These are phyloP conservation scores for Mythimna impura DNA, from an alignment of 2,888 invertebrate species.

Conservation along the genomic window DNA sequence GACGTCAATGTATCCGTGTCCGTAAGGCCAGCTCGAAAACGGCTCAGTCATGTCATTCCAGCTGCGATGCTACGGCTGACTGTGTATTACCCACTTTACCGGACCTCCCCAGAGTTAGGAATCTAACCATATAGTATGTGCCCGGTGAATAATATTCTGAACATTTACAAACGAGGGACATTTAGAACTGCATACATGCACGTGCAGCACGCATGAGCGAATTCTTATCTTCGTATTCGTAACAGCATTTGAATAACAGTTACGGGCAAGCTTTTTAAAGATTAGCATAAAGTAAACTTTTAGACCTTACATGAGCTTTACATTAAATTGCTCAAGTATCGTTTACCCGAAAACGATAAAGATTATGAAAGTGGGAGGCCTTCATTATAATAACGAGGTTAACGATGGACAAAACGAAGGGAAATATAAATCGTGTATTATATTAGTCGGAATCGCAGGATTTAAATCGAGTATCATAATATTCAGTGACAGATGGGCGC, in stretches of 20 bases:
- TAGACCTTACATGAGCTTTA: constrained; percentile 37
- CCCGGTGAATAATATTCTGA: constrained; percentile 48
- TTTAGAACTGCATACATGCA: constrained; percentile 60
- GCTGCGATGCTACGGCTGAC: constrained; percentile 69
- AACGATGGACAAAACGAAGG: constrained; percentile 47
- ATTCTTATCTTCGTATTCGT: constrained; percentile 58
- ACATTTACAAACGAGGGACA: constrained; percentile 45
- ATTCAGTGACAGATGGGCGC: constrained; percentile 45
- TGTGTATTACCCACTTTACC: constrained; percentile 72
- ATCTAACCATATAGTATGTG: constrained; percentile 46
- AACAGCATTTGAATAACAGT: constrained; percentile 56
- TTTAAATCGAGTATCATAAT: constrained; percentile 39
- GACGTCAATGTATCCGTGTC: constrained; percentile 76
- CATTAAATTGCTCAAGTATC: constrained; percentile 28
- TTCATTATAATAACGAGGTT: constrained; percentile 53
- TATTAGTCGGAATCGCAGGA: constrained; percentile 15
- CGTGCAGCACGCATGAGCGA: constrained; percentile 55
- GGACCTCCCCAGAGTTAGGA: constrained; percentile 69
- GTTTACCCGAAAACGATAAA: constrained; percentile 42
- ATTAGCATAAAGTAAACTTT: constrained; percentile 49
- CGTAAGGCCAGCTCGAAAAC: constrained; percentile 71
- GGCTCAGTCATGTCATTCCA: constrained; percentile 78
- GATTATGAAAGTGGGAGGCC: constrained; percentile 48
- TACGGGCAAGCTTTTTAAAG: constrained; percentile 47
- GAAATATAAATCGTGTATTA: constrained; percentile 38